Conservation (phyloP, 2,888 invertebrate genomes). For the Drosophila bunnanda region DNA sequence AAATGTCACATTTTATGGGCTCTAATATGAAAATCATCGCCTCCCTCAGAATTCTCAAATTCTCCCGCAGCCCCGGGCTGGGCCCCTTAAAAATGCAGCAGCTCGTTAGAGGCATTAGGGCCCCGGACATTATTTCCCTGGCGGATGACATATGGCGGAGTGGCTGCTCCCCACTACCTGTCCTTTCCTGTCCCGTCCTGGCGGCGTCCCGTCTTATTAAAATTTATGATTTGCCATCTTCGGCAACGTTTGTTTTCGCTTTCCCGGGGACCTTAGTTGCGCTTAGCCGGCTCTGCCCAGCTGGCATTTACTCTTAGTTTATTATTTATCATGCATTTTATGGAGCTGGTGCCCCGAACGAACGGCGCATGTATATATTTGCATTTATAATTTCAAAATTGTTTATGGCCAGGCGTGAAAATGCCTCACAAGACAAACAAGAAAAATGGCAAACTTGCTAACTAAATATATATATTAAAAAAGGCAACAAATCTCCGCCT, state of each 20-base stretch:
- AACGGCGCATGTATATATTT: conserved; percentile 48
- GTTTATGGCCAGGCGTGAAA: conserved; percentile 51
- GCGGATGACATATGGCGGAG: conserved; percentile 42
- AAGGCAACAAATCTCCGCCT: conserved; percentile 34
- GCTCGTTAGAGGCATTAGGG: conserved; percentile 48
- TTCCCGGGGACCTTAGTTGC: conserved; percentile 27
- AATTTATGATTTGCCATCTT: conserved; percentile 53
- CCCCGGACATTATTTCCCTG: conserved; percentile 35
- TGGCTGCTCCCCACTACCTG: conserved; percentile 28
- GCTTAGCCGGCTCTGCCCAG: conserved; percentile 22
- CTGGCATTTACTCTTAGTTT: conserved; percentile 49
- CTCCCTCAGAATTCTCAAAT: neutral
- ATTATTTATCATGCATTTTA: conserved; percentile 56
- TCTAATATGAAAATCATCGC: conserved; percentile 47
- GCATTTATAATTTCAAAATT: conserved; percentile 54
- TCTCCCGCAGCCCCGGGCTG: neutral
- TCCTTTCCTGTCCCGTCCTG: conserved; percentile 30
- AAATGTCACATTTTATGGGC: conserved; percentile 50
- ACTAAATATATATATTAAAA: conserved; percentile 1
- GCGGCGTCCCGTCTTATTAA: conserved; percentile 46
- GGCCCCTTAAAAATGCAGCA: conserved; percentile 45
- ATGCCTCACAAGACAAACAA: conserved; percentile 43
- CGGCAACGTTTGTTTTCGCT: conserved; percentile 21
- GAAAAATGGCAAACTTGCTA: conserved; percentile 23
- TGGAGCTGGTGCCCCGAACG: conserved; percentile 33